A percentile compares a stretch with the other conserved stretches of the same genome.
Conservation (phyloP, 2,888 invertebrate species). For the Drosophila ustulata region DNA sequence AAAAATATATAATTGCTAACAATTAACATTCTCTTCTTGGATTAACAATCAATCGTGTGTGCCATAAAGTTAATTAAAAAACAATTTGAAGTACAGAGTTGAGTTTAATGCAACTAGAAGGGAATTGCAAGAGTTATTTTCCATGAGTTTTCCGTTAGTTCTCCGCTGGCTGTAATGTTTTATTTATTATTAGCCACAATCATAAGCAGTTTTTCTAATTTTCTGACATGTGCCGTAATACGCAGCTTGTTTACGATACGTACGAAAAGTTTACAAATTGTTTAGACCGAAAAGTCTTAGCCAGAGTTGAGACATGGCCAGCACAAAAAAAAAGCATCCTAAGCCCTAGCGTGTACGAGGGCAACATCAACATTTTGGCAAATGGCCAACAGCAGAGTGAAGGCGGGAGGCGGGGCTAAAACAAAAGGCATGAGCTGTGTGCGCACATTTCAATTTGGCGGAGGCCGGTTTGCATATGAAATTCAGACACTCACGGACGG, state of each 20-base stretch:
- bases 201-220: slow-evolving; percentile 1
- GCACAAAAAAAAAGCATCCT: slow-evolving; percentile 33
- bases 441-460: slow-evolving; percentile 74
- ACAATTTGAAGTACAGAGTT: neutral
- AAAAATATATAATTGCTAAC: neutral
- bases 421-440: slow-evolving; percentile 43
- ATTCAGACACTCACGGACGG: slow-evolving; percentile 64
- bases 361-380: slow-evolving; percentile 59
- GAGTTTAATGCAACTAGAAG: neutral
- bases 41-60: neutral
- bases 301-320: slow-evolving; percentile 38
- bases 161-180: neutral
- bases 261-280: slow-evolving; percentile 49
- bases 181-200: neutral
- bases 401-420: slow-evolving; percentile 7
- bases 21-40: neutral
- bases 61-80: neutral
- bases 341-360: slow-evolving; percentile 37
- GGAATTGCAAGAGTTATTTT: neutral
- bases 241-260: slow-evolving; percentile 31
- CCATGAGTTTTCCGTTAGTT: neutral
- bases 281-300: slow-evolving; percentile 27
- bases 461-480: slow-evolving; percentile 67
- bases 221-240: slow-evolving; percentile 43
- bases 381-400: slow-evolving; percentile 48